Evolutionary conservation across 2,113 vertebrate species (phyloP).

Genomic region (Zosterops lateralis): DNA sequence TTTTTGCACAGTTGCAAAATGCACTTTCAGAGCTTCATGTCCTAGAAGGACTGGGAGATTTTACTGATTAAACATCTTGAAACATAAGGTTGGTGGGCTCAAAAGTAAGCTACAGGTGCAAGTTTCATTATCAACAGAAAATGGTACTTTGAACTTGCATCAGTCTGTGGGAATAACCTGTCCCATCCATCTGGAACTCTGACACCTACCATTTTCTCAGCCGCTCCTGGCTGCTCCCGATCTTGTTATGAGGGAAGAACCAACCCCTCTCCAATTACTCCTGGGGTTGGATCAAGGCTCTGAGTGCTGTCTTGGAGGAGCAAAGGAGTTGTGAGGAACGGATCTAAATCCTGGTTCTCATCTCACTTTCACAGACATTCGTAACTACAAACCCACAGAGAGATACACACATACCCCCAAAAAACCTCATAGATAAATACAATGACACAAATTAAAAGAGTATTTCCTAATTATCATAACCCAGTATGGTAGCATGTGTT

Average conservation of each 20-base stretch:
- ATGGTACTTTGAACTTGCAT: neutral
- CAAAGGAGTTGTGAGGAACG: neutral
- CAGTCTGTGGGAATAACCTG: neutral
- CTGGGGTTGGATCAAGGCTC: neutral
- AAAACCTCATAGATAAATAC: neutral
- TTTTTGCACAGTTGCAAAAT: neutral
- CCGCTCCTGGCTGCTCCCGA: fast-evolving
- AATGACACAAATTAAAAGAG: neutral
- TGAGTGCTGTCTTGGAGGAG: neutral
- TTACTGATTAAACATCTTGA: neutral
- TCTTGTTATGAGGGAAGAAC: neutral
- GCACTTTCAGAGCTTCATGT: neutral
- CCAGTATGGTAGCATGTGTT: neutral
- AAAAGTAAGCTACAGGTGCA: neutral
- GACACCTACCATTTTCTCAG: neutral
- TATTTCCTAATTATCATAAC: neutral
- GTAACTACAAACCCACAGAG: neutral
- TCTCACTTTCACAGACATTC: neutral
- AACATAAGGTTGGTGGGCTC: neutral
- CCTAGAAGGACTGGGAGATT: neutral
- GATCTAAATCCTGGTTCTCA: neutral
- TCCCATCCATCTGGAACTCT: neutral
- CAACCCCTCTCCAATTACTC: neutral
- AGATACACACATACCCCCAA: neutral
- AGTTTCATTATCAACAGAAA: neutral